Conservation (phyloP, 2,797 vertebrate species). For the Glyptemys insculpta region DNA sequence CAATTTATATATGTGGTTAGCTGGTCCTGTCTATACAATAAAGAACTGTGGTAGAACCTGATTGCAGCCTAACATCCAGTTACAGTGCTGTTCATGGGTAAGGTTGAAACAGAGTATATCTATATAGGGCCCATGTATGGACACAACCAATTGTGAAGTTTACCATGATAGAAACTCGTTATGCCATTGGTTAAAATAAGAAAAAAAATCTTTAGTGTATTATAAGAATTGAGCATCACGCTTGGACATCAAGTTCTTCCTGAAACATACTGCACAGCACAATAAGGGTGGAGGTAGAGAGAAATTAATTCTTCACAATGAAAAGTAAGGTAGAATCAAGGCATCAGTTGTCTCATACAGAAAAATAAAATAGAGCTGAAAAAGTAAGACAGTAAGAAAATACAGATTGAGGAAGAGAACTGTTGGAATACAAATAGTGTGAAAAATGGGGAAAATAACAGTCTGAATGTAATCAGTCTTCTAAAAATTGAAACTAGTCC, state of each 20-base stretch:
- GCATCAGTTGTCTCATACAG: not conserved
- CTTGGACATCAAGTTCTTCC: not conserved
- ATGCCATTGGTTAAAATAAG: not conserved
- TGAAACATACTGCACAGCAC: not conserved
- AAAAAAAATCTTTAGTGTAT: not conserved
- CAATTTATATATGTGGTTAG: not conserved
- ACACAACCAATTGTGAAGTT: not conserved
- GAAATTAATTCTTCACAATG: not conserved
- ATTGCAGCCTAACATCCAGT: not conserved
- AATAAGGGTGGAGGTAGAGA: rapidly evolving
- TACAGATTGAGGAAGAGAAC: not conserved
- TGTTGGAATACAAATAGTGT: not conserved
- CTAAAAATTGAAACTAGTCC: not conserved
- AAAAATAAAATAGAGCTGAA: not conserved
- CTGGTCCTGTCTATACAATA: not conserved
- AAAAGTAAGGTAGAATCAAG: not conserved
- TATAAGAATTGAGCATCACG: not conserved
- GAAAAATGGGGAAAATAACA: not conserved
- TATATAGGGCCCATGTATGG: rapidly evolving
- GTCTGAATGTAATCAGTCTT: rapidly evolving
- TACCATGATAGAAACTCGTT: not conserved
- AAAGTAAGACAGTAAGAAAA: not conserved
- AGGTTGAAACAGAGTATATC: not conserved
- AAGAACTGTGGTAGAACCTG: not conserved
- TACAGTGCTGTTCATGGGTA: not conserved